Evolutionary conservation across 1,140 invertebrate genomes (phyloP), one percentile per base, ranked within the genome.

Genomic region (Sycobia sp.): DNA sequence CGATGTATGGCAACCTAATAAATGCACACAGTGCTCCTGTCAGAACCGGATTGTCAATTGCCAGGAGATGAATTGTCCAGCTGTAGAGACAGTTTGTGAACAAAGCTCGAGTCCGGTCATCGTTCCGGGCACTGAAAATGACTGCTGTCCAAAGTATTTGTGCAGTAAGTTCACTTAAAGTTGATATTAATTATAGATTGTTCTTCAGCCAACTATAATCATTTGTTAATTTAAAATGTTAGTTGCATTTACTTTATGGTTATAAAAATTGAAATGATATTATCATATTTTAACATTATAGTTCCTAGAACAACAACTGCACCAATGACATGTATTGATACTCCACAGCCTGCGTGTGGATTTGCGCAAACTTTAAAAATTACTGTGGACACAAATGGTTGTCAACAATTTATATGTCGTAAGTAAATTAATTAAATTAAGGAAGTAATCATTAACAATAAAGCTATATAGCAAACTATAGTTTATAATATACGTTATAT

Each of bases 11-110:
- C 69, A 83, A 69, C 84, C 85, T 41, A 87, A 92, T 68, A 85
- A 87, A 25, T 95, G 93, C 69, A 91, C 89, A 0, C 84, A 78
- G n/a, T 95, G 93, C 70, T 78, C 80, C 22, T 95, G 93, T 73
- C 79, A 81, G 32, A 81, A 81, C 69, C 74, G 80, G 73, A 70
- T 76, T 67, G 69, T 84, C 54, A 69, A 77, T 27, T 91, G 90
- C 71, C 80, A 85, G 20, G 84, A 81, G 25, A 84, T 82, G 47
- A 79, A 83, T 20, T 91, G 90, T 70, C 78, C 84, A 8, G 75
- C 76, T 27, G 63, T 81, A 36, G 84, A 86, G 20, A 86, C 85
- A 9, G 83, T 89, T 44, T 89, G 87, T 61, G 78, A 84, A 34
- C 73, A 79, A 62, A 84, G 81, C 39, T 86, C 76, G 64, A 80